Evolutionary conservation across 2,113 vertebrate species (phyloP).

Genomic region (Neolamprologus falcicula): DNA sequence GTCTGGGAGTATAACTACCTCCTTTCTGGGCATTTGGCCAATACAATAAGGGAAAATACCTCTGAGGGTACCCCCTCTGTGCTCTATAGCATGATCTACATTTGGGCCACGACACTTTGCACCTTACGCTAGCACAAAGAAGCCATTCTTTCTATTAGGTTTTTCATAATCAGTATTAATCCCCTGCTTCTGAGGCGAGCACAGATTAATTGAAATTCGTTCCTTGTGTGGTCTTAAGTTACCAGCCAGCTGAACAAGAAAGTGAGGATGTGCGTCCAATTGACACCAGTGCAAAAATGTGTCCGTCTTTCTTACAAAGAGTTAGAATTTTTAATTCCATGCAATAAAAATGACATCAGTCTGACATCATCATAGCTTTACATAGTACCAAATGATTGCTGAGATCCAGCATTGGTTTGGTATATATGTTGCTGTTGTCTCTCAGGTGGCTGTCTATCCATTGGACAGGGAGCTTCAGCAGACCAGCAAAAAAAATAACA

Average conservation of each 20-base stretch:
- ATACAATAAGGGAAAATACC: conserved; percentile 33
- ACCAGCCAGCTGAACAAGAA: not conserved
- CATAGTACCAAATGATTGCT: not conserved
- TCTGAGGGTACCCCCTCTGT: conserved; percentile 10
- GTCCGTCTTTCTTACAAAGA: not conserved
- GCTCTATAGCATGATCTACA: conserved; percentile 3
- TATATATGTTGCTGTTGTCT: not conserved
- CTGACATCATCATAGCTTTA: not conserved
- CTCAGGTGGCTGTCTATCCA: not conserved
- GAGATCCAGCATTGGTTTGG: not conserved
- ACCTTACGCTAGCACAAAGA: conserved; percentile 26
- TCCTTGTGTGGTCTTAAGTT: not conserved
- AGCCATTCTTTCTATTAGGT: conserved; percentile 30
- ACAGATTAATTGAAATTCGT: not conserved
- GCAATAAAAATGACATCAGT: not conserved
- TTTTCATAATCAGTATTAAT: conserved; percentile 27
- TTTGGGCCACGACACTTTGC: conserved; percentile 2
- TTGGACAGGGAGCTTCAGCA: not conserved
- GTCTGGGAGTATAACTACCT: conserved; percentile 2
- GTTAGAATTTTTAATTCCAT: not conserved
- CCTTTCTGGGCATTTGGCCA: conserved; percentile 33
- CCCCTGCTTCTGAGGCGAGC: not conserved
- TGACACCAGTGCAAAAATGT: not conserved
- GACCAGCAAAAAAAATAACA: not conserved
- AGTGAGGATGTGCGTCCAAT: not conserved